Evolutionary conservation across 2,888 invertebrate species (phyloP), one percentile per base, ranked within the genome.

Genomic region (Cheilosia pagana): DNA sequence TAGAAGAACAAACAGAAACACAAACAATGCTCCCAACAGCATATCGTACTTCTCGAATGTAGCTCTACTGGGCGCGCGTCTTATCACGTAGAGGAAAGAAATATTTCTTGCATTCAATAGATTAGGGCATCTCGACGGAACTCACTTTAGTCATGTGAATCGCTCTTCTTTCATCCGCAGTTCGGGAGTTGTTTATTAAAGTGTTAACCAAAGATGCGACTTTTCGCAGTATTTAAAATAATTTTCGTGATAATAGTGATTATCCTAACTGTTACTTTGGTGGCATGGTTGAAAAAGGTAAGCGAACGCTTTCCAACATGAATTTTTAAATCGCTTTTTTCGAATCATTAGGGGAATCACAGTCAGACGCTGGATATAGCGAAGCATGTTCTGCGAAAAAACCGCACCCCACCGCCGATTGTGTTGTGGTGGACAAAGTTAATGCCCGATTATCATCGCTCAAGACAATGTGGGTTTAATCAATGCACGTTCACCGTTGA

Each of bases 371-470:
- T 12, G 12, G 60, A 62, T 14, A 43, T 19, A 35, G 6, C 52
- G 10, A 53, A 31, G 31, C 23, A 31, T 10, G 8, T 28, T 4
- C 1, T 41, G 6, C 35, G 48, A 41, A 43, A 16, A 50, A 12
- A n/a, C 14, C 23, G 12, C 39, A 14, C 28, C 16, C 48, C 2
- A 3, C 72, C 55, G 28, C 87, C 88, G 7, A 19, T 87, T 31
- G 59, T 88, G 16, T 81, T 88, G 23, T 88, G 88, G 88, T 88
- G 88, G 88, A 88, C 87, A 2, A 83, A 86, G 1, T 31, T 88
- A n/a, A 16, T 87, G 48, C 70, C 68, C 3, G 53, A 85, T 1
- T 88, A 88, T 75, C 82, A 83, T 1, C 68, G 76, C n/a, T 87
- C 70, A 0, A 87, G 86, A 6, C 63, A 86, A 31, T 89, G 89